A percentile compares a stretch with the other conserved stretches of the same genome.
Evolutionary conservation across 2,113 vertebrate species (phyloP).

Genomic region (Regulus satrapa): DNA sequence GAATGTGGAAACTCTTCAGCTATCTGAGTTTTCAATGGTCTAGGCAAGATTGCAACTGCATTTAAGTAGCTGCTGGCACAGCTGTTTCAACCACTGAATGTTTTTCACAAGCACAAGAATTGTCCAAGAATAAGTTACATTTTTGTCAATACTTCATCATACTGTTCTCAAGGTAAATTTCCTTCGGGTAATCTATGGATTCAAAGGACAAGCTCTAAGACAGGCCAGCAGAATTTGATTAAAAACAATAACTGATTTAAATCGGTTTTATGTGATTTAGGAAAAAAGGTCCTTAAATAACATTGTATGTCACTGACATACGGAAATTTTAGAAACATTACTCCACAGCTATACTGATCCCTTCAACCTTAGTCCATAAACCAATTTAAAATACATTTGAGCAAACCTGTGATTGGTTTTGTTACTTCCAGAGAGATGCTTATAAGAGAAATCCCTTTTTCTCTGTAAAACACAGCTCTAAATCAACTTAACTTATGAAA

Average conservation of each 20-base stretch:
- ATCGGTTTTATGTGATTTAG: not conserved
- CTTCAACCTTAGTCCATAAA: not conserved
- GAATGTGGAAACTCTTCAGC: not conserved
- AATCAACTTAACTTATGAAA: not conserved
- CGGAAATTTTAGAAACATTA: not conserved
- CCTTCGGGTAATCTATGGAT: not conserved
- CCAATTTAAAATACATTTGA: not conserved
- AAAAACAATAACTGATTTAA: not conserved
- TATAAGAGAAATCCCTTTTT: not conserved
- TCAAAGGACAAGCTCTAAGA: not conserved
- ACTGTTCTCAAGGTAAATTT: not conserved
- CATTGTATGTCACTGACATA: not conserved
- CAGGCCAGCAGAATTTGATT: not conserved
- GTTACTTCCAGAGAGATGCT: not conserved
- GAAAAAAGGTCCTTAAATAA: not conserved
- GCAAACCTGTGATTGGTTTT: not conserved
- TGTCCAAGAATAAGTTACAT: not conserved
- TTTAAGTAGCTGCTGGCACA: not conserved
- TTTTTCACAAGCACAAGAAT: not conserved
- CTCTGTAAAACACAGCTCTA: not conserved
- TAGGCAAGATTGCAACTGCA: not conserved
- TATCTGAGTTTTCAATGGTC: not conserved
- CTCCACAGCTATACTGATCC: not conserved
- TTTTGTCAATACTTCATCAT: not conserved
- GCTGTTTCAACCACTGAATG: not conserved